Base-by-base conservation (phyloP, 2,888 invertebrate species). In the Dione vanillae region DNA sequence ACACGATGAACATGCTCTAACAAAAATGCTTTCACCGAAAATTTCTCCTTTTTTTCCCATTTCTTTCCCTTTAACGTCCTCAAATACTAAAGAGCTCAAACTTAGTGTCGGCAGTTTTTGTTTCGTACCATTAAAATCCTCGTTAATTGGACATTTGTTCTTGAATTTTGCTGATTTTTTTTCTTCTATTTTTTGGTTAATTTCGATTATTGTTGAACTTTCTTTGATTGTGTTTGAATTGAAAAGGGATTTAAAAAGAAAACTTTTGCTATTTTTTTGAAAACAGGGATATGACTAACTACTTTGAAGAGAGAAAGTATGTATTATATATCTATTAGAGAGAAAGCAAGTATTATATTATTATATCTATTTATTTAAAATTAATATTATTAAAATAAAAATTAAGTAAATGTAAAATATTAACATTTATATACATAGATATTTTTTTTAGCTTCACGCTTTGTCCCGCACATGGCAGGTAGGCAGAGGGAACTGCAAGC, bases 141-240 rank as follows among this genome's bases (percentile, higher is more conserved):
- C 80, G 83, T 87, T 90, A 90, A 90, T 90, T 90, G 89, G 87
- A 85, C 75, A 83, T 80, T 81, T 85, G 85, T 85, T 85, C 84
- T 81, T 76, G 82, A 82, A 82, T 82, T n/a, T 82, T 77, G 83
- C 84, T 84, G 85, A 87, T 82, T 82, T 79, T 68, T 47, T 54
- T n/a, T 49, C 56, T 56, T 49, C 40, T 27, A 41, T 37, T 40
- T 19, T 40, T 41, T n/a, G 49, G 16, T 41, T 43, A 67, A 43
- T 52, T 67, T 67, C 7, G 43, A 41, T 61, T 64, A 49, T 64
- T 37, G 37, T 40, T 64, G 35, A 5, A 19, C 37, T 16, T 37
- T 64, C 47, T 35, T 14, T 64, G 37, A 40, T 64, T 51, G 43
- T 47, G 19, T 49, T 47, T 56, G 35, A 40, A 49, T 47, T 56